Evolutionary conservation across 2,888 invertebrate genomes (phyloP), one percentile per base, ranked within the genome.

Genomic region (Auanema sp.): DNA sequence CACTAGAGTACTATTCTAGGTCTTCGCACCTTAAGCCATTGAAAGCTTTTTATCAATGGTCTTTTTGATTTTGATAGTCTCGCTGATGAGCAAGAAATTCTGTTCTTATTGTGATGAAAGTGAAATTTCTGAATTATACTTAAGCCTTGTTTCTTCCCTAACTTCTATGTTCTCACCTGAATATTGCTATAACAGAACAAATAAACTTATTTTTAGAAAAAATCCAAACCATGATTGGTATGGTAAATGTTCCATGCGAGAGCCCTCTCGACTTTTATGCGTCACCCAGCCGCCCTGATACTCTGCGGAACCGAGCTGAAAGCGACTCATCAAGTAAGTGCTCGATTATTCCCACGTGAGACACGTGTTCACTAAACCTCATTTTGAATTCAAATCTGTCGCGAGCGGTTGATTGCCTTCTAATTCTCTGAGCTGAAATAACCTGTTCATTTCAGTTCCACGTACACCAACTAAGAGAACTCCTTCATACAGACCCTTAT

Each of bases 231-330:
- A 79, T 79, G 79, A 79, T 79, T 67, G 79, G 79, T 58, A 76
- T 79, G 71, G 78, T 79, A 42, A 79, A 79, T 70, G 77, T 79
- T 25, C 78, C 75, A n/a, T 75, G 72, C 53, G 79, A 79, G 18
- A 72, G 70, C 55, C 77, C 79, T 6, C 60, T 77, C 42, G 79
- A 79, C 54, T 79, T 76, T 52, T 79, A 79, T 59, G 70, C 79
- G 16, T 60, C 71, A 43, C 78, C 78, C 41, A 67, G 57, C 24
- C 60, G 68, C 18, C 68, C 70, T 25, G 63, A 65, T 21, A 68
- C 67, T 8, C 47, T 60, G 2, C 52, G 67, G 41, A 60, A 56
- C 14, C 18, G 67, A 2, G 63, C 60, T 21, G 67, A 66, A 12
- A 63, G 62, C 24, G 69, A 69, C 47, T 64, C 66, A 2, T 54